Percentiles rank a stretch among this genome's conserved stretches.
Evolutionary conservation across 2,888 invertebrate species (phyloP).

Genomic region (Troides oblongomaculatus): DNA sequence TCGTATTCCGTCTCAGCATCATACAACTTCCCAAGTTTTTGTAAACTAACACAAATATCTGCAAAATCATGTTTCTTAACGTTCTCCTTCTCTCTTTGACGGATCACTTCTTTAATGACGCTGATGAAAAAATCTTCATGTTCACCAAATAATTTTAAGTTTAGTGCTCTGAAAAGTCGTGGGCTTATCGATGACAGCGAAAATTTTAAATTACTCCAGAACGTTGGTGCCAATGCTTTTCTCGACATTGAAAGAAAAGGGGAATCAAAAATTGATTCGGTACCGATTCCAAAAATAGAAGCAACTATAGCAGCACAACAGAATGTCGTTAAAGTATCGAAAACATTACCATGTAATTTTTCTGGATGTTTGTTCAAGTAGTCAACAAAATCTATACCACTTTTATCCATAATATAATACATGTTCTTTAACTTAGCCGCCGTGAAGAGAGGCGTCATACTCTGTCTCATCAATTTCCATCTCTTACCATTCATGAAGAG

Average conservation of each 20-base stretch:
- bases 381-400: background rate
- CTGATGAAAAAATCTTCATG: slow-evolving; percentile 37
- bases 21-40: slow-evolving; percentile 42
- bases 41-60: slow-evolving; percentile 36
- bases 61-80: slow-evolving; percentile 38
- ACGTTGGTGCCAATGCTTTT: slow-evolving; percentile 33
- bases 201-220: slow-evolving; percentile 39
- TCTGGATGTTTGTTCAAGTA: slow-evolving; percentile 35
- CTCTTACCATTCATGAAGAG: background rate
- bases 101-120: slow-evolving; percentile 36
- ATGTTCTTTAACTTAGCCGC: background rate
- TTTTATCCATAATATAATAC: background rate
- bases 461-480: background rate
- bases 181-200: slow-evolving; percentile 33
- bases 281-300: slow-evolving; percentile 60
- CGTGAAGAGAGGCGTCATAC: background rate
- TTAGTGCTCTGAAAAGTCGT: slow-evolving; percentile 32
- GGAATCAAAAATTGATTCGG: slow-evolving; percentile 54
- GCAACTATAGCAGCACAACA: slow-evolving; percentile 54
- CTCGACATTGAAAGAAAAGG: slow-evolving; percentile 49
- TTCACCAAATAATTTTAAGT: slow-evolving; percentile 28
- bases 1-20: slow-evolving; percentile 46
- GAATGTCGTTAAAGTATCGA: slow-evolving; percentile 42
- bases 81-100: slow-evolving; percentile 31
- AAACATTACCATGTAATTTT: slow-evolving; percentile 38